Percentiles rank a stretch among this genome's conserved stretches.
These are phyloP conservation scores for Poeciliopsis gracilis DNA, from an alignment of 2,797 vertebrate species.

Conservation along the genomic window DNA sequence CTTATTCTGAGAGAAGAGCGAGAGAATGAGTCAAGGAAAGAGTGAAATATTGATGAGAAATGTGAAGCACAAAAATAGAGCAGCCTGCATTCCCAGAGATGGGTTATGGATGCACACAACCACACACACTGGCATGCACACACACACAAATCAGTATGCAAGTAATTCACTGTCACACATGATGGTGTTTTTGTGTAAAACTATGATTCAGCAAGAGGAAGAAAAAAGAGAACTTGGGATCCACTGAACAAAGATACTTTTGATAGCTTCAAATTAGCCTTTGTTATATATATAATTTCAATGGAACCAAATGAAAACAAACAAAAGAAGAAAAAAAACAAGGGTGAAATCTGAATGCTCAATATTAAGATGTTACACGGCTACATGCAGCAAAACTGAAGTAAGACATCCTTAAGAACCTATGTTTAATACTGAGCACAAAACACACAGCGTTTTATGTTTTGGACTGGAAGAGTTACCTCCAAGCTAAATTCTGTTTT, in stretches of 20 bases:
- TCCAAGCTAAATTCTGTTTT: background rate
- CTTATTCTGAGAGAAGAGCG: slow-evolving; percentile 55
- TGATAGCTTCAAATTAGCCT: slow-evolving; percentile 41
- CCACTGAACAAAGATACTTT: slow-evolving; percentile 47
- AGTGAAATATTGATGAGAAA: slow-evolving; percentile 76
- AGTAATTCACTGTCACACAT: slow-evolving; percentile 34
- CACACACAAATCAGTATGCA: slow-evolving; percentile 17
- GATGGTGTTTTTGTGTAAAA: slow-evolving; percentile 38
- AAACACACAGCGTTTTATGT: background rate
- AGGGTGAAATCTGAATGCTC: slow-evolving; percentile 11
- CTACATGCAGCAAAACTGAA: slow-evolving; percentile 11
- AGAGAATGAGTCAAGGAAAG: slow-evolving; percentile 55
- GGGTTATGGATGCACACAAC: slow-evolving; percentile 39
- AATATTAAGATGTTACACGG: background rate
- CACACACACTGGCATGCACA: slow-evolving; percentile 3
- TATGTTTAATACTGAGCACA: background rate
- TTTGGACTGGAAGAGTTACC: background rate
- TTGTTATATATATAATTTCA: slow-evolving; percentile 20
- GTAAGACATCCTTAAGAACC: background rate
- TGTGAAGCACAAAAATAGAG: slow-evolving; percentile 71
- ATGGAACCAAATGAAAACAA: background rate
- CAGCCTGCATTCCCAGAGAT: slow-evolving; percentile 59
- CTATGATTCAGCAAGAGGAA: slow-evolving; percentile 58
- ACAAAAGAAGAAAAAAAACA: slow-evolving; percentile 1
- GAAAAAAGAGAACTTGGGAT: slow-evolving; percentile 18